Conservation (phyloP, 2,113 vertebrate genomes). For the Chaetodon auriga region DNA sequence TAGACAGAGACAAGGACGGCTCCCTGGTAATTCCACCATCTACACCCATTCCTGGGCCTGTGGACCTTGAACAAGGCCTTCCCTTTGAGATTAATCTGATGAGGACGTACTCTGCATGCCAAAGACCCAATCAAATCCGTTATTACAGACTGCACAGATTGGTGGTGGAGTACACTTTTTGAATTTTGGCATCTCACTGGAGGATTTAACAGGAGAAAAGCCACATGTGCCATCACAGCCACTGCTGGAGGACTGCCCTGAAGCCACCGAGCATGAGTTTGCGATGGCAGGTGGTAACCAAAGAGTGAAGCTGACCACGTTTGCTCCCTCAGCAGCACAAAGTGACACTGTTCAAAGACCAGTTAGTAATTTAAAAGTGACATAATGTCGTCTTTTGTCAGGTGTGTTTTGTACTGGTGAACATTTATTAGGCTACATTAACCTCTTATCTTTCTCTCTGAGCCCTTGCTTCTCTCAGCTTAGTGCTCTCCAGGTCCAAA, state of each 20-base stretch:
- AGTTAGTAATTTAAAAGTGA: not conserved
- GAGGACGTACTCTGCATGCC: slow-evolving; percentile 1
- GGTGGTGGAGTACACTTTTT: not conserved
- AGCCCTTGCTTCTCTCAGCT: slow-evolving; percentile 23
- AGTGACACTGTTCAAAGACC: not conserved
- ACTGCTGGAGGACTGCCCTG: not conserved
- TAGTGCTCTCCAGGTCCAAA: slow-evolving; percentile 1
- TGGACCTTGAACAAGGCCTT: slow-evolving; percentile 4
- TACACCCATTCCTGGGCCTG: not conserved
- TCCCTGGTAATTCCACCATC: slow-evolving; percentile 2
- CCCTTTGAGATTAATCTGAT: slow-evolving; percentile 23
- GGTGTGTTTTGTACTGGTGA: not conserved
- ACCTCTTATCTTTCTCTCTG: slow-evolving; percentile 9
- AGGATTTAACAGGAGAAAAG: slow-evolving; percentile 3
- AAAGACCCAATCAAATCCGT: not conserved
- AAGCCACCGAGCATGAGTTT: not conserved
- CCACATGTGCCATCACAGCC: not conserved
- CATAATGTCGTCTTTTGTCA: not conserved
- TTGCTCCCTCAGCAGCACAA: not conserved
- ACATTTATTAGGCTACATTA: slow-evolving; percentile 8
- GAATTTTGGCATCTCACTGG: not conserved
- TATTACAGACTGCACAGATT: not conserved
- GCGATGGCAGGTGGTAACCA: not conserved
- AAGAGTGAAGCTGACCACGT: not conserved
- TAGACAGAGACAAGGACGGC: slow-evolving; percentile 10